A percentile compares a stretch with the other conserved stretches of the same genome.
These are phyloP conservation scores for Habropoda laboriosa DNA, from an alignment of 1,140 invertebrate genomes.

Conservation along the genomic window DNA sequence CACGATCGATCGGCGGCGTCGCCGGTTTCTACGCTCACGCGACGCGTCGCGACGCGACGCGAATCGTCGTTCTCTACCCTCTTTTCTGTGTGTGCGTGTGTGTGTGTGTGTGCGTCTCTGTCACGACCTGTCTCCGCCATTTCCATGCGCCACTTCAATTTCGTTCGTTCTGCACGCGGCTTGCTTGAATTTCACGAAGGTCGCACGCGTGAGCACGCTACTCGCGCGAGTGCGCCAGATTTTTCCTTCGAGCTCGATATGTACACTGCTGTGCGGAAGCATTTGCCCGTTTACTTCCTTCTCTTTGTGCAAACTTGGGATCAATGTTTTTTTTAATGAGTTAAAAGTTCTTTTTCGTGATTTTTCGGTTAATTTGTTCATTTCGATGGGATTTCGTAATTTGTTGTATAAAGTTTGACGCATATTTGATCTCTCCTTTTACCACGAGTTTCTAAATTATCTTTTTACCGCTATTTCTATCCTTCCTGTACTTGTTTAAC, in stretches of 20 bases:
- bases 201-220: background rate
- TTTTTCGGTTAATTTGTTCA: too few species aligned
- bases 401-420: too few species aligned
- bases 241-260: constrained; percentile 32
- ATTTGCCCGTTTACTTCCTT: too few species aligned
- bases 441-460: too few species aligned
- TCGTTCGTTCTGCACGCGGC: constrained; percentile 44
- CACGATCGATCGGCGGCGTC: constrained; percentile 52
- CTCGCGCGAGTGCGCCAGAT: background rate
- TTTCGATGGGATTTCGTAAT: too few species aligned
- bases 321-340: too few species aligned
- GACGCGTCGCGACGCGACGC: constrained; percentile 40
- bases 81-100: constrained; percentile 28
- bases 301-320: too few species aligned
- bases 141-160: constrained; percentile 65
- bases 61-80: constrained; percentile 2
- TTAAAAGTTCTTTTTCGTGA: too few species aligned
- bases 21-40: constrained; percentile 50
- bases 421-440: too few species aligned
- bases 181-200: constrained; percentile 59
- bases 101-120: constrained; percentile 57
- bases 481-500: too few species aligned
- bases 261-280: too few species aligned
- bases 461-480: too few species aligned
- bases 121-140: constrained; percentile 62